These are phyloP conservation scores for Eilema caniola DNA, from an alignment of 2,888 invertebrate species.

Conservation along the genomic window DNA sequence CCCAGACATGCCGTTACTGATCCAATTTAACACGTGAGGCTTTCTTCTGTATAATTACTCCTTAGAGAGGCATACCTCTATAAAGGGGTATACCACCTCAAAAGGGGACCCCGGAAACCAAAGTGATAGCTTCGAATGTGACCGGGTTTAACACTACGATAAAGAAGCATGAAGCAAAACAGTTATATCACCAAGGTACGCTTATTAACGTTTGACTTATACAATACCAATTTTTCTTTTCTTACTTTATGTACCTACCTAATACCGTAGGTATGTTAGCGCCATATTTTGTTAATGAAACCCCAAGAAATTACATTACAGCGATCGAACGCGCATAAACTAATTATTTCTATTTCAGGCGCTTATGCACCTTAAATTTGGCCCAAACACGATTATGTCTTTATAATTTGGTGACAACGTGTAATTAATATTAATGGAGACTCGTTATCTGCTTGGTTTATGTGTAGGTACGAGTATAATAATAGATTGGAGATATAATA, in stretches of 20 bases:
- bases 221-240: not conserved
- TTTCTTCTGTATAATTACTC: too few species aligned
- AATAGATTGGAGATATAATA: not conserved
- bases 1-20: too few species aligned
- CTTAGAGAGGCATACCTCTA: too few species aligned
- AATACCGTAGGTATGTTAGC: too few species aligned
- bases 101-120: too few species aligned
- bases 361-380: not conserved
- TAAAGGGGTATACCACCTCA: too few species aligned
- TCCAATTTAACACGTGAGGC: too few species aligned
- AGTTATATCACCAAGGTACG: too few species aligned
- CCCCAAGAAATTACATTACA: not conserved
- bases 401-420: not conserved
- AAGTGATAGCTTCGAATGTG: too few species aligned
- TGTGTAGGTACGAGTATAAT: not conserved
- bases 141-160: too few species aligned
- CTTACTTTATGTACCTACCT: too few species aligned
- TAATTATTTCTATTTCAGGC: slow-evolving; percentile 1
- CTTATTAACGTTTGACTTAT: not conserved
- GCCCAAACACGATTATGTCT: not conserved
- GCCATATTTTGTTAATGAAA: not conserved
- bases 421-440: not conserved
- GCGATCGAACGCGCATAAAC: not conserved
- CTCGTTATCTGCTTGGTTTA: not conserved
- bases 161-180: too few species aligned